A percentile compares a stretch with the other conserved stretches of the same genome.
Evolutionary conservation across 2,113 vertebrate species (phyloP).

Genomic region (Mus pahari): DNA sequence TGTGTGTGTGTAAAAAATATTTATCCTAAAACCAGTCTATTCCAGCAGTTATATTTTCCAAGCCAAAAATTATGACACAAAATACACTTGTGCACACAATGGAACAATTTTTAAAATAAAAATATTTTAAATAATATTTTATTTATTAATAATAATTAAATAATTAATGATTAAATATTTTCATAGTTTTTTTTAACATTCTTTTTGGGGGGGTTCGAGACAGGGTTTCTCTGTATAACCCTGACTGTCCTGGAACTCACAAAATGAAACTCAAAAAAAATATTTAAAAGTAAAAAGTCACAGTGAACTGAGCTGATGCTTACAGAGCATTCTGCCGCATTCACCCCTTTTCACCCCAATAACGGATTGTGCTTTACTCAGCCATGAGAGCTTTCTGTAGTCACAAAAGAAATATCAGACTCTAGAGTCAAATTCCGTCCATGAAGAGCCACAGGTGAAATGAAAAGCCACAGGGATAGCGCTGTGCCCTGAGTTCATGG

Average conservation of each 20-base stretch:
- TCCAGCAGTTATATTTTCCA: not conserved
- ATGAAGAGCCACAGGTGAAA: not conserved
- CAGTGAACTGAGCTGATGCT: not conserved
- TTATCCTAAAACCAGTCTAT: not conserved
- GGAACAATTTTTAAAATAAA: constrained; percentile 49
- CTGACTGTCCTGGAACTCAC: no score
- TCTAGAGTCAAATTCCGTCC: not conserved
- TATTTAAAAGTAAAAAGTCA: constrained; percentile 46
- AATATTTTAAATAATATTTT: not conserved
- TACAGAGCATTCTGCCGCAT: not conserved
- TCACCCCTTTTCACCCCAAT: not conserved
- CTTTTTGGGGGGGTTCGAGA: no score
- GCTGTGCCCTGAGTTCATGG: no score
- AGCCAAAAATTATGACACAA: constrained; percentile 25
- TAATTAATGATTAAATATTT: no score
- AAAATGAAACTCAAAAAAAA: not conserved
- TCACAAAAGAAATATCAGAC: not conserved
- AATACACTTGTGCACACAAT: not conserved
- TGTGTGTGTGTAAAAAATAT: not conserved
- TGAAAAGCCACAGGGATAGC: constrained; percentile 5
- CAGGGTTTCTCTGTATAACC: no score
- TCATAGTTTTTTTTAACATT: no score
- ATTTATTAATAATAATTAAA: no score
- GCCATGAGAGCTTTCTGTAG: not conserved
- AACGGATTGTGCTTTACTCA: not conserved